phyloP scores from a whole-genome alignment of 2,888 invertebrate genomes.

The Cordylochernes scorpioides region DNA sequence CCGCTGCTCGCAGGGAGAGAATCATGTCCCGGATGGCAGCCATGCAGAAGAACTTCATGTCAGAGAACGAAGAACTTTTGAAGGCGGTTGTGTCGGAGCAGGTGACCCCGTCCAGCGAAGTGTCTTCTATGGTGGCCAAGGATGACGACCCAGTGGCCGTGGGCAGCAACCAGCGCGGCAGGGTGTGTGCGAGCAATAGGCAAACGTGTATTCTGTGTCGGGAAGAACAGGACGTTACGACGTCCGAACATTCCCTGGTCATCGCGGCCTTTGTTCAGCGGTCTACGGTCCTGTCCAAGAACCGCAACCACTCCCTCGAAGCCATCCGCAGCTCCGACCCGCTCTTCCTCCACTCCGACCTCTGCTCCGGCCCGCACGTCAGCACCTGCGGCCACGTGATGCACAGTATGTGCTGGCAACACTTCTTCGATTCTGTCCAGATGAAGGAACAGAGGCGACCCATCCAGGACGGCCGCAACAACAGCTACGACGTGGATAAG shows the following conservation, averaged over 20 bases:
- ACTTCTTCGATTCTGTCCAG: constrained; percentile 64
- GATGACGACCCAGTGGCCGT: constrained; percentile 11
- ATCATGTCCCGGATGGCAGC: constrained; percentile 80
- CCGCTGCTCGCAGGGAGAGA: constrained; percentile 58
- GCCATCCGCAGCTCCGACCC: constrained; percentile 19
- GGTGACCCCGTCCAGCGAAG: constrained; percentile 9
- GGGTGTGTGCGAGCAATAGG: constrained; percentile 3
- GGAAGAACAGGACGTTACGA: constrained; percentile 52
- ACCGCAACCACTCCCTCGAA: constrained; percentile 13
- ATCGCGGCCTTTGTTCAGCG: constrained; percentile 73
- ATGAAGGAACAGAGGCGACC: constrained; percentile 64
- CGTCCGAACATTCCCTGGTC: constrained; percentile 45
- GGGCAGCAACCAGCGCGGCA: constrained; percentile 8
- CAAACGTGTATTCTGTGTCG: constrained; percentile 64
- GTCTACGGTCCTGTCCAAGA: constrained; percentile 43
- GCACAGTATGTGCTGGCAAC: constrained; percentile 81
- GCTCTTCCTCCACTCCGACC: constrained; percentile 21
- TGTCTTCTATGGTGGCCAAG: too few relatives aligned
- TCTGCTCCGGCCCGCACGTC: constrained; percentile 42
- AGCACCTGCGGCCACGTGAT: constrained; percentile 91
- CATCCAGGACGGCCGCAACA: constrained; percentile 37
- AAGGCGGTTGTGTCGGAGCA: constrained; percentile 29
- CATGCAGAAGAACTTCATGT: constrained; percentile 74
- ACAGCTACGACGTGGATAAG: constrained; percentile 58
- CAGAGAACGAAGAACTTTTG: constrained; percentile 54